These are phyloP conservation scores for Drosophila pallidifrons DNA, from an alignment of 1,140 invertebrate genomes.

Conservation along the genomic window DNA sequence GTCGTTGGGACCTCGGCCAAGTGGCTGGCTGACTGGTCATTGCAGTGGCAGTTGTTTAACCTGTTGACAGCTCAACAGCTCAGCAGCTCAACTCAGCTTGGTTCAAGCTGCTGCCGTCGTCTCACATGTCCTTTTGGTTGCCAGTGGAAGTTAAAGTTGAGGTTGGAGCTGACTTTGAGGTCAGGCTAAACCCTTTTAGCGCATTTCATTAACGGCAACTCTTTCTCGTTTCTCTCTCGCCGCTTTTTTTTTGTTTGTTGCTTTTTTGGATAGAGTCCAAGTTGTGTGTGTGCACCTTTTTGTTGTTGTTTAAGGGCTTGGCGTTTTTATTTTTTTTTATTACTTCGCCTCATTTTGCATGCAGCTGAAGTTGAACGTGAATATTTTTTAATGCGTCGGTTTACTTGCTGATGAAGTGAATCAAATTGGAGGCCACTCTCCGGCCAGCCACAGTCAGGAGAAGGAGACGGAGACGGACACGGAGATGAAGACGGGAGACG, in stretches of 20 bases:
- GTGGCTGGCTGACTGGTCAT: conserved; percentile 2
- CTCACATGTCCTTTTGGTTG: conserved; percentile 10
- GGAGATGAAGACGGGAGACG: no score
- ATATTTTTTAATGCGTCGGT: conserved; percentile 79
- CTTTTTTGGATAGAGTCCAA: neutral
- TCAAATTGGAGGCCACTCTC: conserved; percentile 64
- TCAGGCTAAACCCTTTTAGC: conserved; percentile 70
- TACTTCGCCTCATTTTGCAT: conserved; percentile 70
- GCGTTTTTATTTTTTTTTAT: conserved; percentile 62
- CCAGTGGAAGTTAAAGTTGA: neutral
- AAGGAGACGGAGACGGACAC: neutral
- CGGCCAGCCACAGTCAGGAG: conserved; percentile 11
- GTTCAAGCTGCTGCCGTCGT: neutral
- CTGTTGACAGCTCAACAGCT: conserved; percentile 56
- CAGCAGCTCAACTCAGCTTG: conserved; percentile 24
- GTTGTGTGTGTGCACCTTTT: conserved; percentile 44
- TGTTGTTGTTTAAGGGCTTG: conserved; percentile 33
- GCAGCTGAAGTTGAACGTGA: conserved; percentile 57
- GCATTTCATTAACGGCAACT: conserved; percentile 74
- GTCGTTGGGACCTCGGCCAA: conserved; percentile 16
- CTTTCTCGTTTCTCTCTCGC: neutral
- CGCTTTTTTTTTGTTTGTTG: neutral
- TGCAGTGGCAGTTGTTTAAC: conserved; percentile 44
- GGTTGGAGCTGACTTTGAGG: conserved; percentile 42
- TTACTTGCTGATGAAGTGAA: conserved; percentile 84